Evolutionary conservation across 2,888 invertebrate genomes (phyloP).

Genomic region (Tenthredo livida): DNA sequence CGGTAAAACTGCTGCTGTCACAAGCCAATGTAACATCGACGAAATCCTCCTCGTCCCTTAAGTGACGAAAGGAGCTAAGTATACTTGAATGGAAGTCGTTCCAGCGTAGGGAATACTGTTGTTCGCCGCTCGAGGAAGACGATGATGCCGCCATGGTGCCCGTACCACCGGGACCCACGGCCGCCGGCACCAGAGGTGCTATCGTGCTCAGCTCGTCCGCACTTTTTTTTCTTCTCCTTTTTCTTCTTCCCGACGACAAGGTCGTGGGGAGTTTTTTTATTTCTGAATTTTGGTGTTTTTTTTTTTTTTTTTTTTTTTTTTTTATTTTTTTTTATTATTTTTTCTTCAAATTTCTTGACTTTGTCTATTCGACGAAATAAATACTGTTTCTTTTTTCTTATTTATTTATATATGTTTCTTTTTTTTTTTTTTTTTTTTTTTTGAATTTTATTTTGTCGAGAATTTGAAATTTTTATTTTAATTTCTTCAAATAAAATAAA

Average conservation of each 20-base stretch:
- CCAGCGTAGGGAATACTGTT: constrained; percentile 96
- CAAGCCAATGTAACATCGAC: constrained; percentile 96
- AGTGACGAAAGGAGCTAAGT: constrained; percentile 92
- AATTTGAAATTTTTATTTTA: neutral
- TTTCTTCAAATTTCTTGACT: neutral
- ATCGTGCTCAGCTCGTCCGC: constrained; percentile 73
- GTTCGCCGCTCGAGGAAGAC: constrained; percentile 81
- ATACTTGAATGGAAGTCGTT: constrained; percentile 96
- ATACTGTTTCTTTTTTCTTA: neutral
- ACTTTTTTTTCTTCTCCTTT: constrained; percentile 14
- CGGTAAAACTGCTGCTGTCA: constrained; percentile 93
- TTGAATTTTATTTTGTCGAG: neutral
- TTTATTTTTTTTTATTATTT: neutral
- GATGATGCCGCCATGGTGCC: constrained; percentile 77
- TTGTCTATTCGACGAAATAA: neutral
- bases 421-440: neutral
- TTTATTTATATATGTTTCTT: neutral
- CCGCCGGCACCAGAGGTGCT: constrained; percentile 78
- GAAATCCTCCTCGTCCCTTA: constrained; percentile 94
- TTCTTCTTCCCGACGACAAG: neutral
- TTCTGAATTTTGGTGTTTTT: neutral
- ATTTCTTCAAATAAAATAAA: neutral
- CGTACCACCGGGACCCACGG: constrained; percentile 78
- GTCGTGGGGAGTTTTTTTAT: neutral
- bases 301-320: neutral